Conservation (phyloP, 1,140 invertebrate species). For the Globodera ellingtonae region DNA sequence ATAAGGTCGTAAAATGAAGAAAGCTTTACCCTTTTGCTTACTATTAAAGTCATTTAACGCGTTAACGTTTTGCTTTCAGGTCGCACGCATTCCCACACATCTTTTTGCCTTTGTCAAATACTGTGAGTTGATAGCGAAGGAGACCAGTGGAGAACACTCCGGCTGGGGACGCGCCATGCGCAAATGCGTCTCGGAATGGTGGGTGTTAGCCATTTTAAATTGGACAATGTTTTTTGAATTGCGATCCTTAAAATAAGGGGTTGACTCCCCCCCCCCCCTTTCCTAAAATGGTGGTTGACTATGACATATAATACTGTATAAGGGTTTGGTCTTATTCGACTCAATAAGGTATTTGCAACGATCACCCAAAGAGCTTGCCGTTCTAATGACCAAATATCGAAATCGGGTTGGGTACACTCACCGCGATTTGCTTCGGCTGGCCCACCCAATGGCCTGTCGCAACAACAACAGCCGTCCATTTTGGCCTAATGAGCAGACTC, state of each 20-base stretch:
- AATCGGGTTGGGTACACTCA: constrained; percentile 74
- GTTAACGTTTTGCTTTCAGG: constrained; percentile 36
- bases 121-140: constrained; percentile 53
- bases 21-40: not conserved
- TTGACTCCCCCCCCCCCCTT: not conserved
- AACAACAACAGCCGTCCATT: constrained; percentile 8
- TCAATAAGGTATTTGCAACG: constrained; percentile 71
- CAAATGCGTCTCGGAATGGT: constrained; percentile 48
- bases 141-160: constrained; percentile 30
- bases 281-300: constrained; percentile 1
- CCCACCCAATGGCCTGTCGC: constrained; percentile 67
- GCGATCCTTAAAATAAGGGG: not conserved
- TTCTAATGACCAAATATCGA: constrained; percentile 72
- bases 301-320: not conserved
- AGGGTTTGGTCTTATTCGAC: not conserved
- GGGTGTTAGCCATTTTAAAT: constrained; percentile 11
- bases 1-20: constrained; percentile 18
- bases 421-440: constrained; percentile 73
- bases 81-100: constrained; percentile 67
- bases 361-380: constrained; percentile 70
- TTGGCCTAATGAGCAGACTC: constrained; percentile 27
- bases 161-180: constrained; percentile 61
- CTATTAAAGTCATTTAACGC: not conserved
- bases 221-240: not conserved
- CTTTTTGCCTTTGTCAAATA: constrained; percentile 66